Base-by-base conservation (phyloP, 1,140 invertebrate species). In the Eciton burchellii region DNA sequence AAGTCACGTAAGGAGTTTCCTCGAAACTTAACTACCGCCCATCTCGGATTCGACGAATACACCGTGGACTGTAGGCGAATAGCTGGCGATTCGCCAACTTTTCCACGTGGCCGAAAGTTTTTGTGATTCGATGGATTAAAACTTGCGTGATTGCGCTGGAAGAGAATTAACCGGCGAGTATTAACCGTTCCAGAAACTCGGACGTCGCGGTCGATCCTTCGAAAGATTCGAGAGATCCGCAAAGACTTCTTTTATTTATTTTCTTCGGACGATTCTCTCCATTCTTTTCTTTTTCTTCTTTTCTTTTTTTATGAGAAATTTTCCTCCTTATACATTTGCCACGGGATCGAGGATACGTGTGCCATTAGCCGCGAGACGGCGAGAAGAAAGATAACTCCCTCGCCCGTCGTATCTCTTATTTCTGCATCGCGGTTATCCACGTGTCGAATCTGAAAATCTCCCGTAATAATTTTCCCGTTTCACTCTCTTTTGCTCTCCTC, bases 221-320 rank as follows among this genome's bases (percentile, higher is more conserved):
- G n/a, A 45, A 41, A 43, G 21, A 56, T 35, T 16, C n/a, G 21
- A 59, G 16, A 26, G 9, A 1, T 0, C 9, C 24, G 68, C n/a
- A n/a, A n/a, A n/a, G n/a, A n/a, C n/a, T 79, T 56, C 16, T n/a
- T 74, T 63, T 56, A 68, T 57, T 68, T 68, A 43, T 62, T 68
- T 68, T 68, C 16, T 54, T 45, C 21, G 2, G 12, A 14, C 16
- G 12, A 56, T 79, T 54, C 26, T 24, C 9, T 66, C 11, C 19
- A 54, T 56, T 56, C 35, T 41, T 16, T 6, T 35, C 41, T n/a
- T 35, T 45, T 16, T 29, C 8, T 63, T 5, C n/a, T 1, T 77
- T 65, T 65, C 26, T 19, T 76, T 57, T 70, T 3, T 68, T 1
- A 14, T 4, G n/a, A 45, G 12, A 70, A 45, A n/a, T n/a, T n/a